Evolutionary conservation across 2,113 vertebrate genomes (phyloP), one percentile per base, ranked within the genome.

Genomic region (Pandion haliaetus): DNA sequence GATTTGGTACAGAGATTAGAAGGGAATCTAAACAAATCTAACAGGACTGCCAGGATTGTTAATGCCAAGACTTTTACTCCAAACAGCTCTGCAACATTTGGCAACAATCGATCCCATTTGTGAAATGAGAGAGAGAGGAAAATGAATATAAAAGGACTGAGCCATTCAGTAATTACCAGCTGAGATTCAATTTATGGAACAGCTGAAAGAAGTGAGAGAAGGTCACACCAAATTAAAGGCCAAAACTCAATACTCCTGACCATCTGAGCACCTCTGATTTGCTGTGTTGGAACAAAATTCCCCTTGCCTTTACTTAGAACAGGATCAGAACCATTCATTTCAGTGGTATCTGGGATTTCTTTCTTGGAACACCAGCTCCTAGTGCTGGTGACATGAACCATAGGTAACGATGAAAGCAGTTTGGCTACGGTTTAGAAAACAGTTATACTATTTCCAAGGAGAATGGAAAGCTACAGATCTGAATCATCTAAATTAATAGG

Each of bases 31-130:
- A 87, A 91, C 65, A 93, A 76, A 76, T 57, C 20, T 69, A 69
- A 36, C 9, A 61, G 57, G 40, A 50, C 24, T 96, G 86, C 81
- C 94, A 95, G 84, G 36, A n/a, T 17, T 82, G 59, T 69, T 61
- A 82, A 76, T 89, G 81, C 77, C 94, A 95, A 62, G 61, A 40
- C 38, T 91, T 44, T 81, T 63, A 47, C 49, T 94, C 77, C 65
- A 91, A 87, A 86, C 24, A 82, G 47, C 84, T 89, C 91, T 94
- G 61, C 77, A 71, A 73, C 52, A 63, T 91, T 91, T 97, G 95
- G 95, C 89, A 95, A 52, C 34, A 34, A 79, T 57, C 1, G 0
- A 59, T 86, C 74, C 73, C 57, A 76, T 91, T 94, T 93, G 62
- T 59, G 89, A 87, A 94, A 85, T 45, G 36, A 12, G 44, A 87